Conservation (phyloP, 2,113 vertebrate genomes). For the Willisornis vidua region DNA sequence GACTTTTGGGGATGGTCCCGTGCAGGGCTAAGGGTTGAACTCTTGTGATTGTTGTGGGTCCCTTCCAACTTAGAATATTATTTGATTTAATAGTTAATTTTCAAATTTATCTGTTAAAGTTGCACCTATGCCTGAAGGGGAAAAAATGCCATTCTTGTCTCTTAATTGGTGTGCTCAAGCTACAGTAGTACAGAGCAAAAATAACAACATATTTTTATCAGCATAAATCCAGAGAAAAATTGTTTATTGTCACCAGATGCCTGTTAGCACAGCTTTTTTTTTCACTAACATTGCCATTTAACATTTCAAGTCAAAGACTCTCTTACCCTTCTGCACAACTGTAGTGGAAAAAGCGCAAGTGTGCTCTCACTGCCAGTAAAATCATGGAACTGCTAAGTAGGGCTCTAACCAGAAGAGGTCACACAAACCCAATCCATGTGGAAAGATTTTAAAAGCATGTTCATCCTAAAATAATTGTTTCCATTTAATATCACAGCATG, state of each 20-base stretch:
- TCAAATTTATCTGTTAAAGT: not conserved
- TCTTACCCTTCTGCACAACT: not conserved
- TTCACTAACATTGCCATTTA: not conserved
- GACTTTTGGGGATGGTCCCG: not conserved
- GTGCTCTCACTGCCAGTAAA: fast-evolving
- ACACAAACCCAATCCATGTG: not conserved
- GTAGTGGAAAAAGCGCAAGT: fast-evolving
- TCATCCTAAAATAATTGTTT: not conserved
- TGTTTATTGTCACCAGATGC: not conserved
- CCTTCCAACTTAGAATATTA: not conserved
- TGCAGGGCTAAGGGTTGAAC: not conserved
- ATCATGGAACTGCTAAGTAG: not conserved
- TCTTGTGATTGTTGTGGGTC: not conserved
- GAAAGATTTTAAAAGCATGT: fast-evolving
- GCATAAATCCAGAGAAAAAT: not conserved
- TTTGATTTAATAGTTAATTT: not conserved
- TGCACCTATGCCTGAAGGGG: not conserved
- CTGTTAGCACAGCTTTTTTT: not conserved
- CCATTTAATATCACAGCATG: not conserved
- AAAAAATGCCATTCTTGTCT: not conserved
- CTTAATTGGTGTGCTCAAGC: not conserved
- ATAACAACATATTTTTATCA: not conserved
- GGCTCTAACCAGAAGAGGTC: constrained; percentile 36
- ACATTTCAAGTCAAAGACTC: not conserved
- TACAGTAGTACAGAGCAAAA: not conserved